These are phyloP conservation scores for Pachypeltis micranthus DNA, from an alignment of 1,140 invertebrate genomes.

Conservation along the genomic window DNA sequence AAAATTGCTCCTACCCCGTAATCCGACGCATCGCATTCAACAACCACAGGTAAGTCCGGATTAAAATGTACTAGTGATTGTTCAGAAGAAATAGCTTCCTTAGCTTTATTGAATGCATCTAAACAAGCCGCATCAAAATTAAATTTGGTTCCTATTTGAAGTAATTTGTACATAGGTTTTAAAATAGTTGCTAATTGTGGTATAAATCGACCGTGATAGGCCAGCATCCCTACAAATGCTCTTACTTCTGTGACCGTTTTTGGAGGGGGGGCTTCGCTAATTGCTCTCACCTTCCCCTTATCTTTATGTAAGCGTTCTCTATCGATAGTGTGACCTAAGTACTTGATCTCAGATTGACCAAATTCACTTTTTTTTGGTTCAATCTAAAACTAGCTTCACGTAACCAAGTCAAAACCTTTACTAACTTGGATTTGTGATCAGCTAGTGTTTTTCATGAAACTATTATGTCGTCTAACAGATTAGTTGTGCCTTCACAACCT, in stretches of 20 bases:
- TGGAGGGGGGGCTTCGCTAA: slow-evolving; percentile 27
- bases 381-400: slow-evolving; percentile 1
- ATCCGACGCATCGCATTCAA: slow-evolving; percentile 30
- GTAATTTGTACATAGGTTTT: neutral
- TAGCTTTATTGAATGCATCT: neutral
- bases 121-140: neutral
- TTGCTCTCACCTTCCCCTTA: slow-evolving; percentile 29
- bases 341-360: slow-evolving; percentile 23
- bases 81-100: slow-evolving; percentile 24
- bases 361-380: slow-evolving; percentile 21
- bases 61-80: slow-evolving; percentile 30
- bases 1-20: slow-evolving; percentile 25
- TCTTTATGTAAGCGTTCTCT: slow-evolving; percentile 30
- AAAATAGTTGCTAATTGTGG: slow-evolving; percentile 23
- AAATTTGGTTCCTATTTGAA: slow-evolving; percentile 3
- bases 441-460: neutral
- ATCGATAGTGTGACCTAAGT: slow-evolving; percentile 30
- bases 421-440: neutral
- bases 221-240: slow-evolving; percentile 30
- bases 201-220: slow-evolving; percentile 32
- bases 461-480: slow-evolving; percentile 5
- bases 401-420: neutral
- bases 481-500: neutral
- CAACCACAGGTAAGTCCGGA: slow-evolving; percentile 24
- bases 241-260: slow-evolving; percentile 25